Evolutionary conservation across 1,140 invertebrate genomes (phyloP).

Genomic region (Drosophila albomicans): DNA sequence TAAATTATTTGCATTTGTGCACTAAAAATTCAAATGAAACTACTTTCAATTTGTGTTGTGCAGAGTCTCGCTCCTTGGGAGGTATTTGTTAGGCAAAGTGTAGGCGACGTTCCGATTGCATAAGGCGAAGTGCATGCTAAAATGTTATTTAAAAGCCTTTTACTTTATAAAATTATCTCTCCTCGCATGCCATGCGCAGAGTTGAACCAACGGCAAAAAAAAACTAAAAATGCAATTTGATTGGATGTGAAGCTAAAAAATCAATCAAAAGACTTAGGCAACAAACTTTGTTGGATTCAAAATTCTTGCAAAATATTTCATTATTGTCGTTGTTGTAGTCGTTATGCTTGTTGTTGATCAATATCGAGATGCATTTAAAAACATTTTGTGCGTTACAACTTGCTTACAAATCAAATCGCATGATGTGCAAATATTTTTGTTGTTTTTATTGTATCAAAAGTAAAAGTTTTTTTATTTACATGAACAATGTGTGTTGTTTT

Average conservation of each 20-base stretch:
- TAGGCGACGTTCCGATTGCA: conserved; percentile 55
- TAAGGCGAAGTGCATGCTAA: conserved; percentile 58
- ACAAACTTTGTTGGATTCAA: conserved; percentile 74
- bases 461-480: conserved; percentile 79
- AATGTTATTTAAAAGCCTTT: conserved; percentile 73
- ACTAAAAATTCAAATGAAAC: conserved; percentile 31
- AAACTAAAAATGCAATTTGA: conserved; percentile 51
- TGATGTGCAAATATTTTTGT: conserved; percentile 73
- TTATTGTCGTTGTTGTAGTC: conserved; percentile 1
- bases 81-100: conserved; percentile 6
- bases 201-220: conserved; percentile 39
- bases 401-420: conserved; percentile 76
- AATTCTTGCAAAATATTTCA: conserved; percentile 30
- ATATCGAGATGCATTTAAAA: conserved; percentile 60
- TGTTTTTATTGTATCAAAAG: conserved; percentile 46
- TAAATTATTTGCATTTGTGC: conserved; percentile 33
- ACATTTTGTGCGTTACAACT: conserved; percentile 44
- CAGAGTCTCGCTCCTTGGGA: conserved; percentile 15
- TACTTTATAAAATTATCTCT: conserved; percentile 55
- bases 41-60: conserved; percentile 31
- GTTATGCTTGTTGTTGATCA: conserved; percentile 8
- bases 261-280: conserved; percentile 76
- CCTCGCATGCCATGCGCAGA: conserved; percentile 24
- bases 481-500: conserved; percentile 47
- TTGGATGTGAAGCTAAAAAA: conserved; percentile 46